These are phyloP conservation scores for Urophycis tenuis DNA, from an alignment of 2,797 vertebrate species.

Conservation along the genomic window DNA sequence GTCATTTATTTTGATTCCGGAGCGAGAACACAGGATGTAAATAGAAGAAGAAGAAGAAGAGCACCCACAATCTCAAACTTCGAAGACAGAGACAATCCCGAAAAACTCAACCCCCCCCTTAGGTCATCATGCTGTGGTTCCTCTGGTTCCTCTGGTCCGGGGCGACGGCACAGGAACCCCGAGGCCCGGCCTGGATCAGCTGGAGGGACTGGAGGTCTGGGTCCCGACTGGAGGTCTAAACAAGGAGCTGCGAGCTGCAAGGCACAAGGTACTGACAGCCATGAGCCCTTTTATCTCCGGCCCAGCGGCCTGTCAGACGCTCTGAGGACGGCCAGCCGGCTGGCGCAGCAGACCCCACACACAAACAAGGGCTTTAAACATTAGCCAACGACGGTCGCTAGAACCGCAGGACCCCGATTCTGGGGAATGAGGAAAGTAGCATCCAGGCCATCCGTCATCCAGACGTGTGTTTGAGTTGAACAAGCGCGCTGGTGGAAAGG, in stretches of 20 bases:
- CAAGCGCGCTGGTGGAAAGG: background rate
- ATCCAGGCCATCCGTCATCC: background rate
- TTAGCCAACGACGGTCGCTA: background rate
- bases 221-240: background rate
- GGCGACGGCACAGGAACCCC: background rate
- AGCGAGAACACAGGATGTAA: background rate
- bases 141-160: background rate
- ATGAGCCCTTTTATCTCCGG: conserved; percentile 11
- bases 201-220: too few relatives aligned
- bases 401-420: background rate
- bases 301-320: background rate
- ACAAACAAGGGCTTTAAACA: conserved; percentile 9
- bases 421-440: background rate
- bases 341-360: background rate
- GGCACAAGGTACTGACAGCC: conserved; percentile 5
- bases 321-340: conserved; percentile 10
- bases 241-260: background rate
- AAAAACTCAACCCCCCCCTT: too few relatives aligned
- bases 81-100: background rate
- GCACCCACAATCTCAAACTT: background rate
- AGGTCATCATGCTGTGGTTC: background rate
- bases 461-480: background rate
- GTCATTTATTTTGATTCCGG: background rate
- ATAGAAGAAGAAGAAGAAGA: too few relatives aligned
- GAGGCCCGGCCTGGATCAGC: background rate